phyloP scores from a whole-genome alignment of 2,113 vertebrate species.

The Trogon surrucura region DNA sequence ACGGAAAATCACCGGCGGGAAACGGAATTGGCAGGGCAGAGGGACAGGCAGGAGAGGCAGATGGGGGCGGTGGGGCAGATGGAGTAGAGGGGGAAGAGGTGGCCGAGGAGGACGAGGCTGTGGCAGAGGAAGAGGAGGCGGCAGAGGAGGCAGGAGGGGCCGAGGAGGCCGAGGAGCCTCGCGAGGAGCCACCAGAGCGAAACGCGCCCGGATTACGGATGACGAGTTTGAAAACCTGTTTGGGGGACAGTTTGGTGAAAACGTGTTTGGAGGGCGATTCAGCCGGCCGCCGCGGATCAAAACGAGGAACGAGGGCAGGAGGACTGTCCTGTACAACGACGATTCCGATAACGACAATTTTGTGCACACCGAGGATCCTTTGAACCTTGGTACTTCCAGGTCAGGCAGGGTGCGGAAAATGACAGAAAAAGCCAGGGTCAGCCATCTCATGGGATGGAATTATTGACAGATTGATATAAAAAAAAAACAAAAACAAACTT shows the following conservation, averaged over 20 bases:
- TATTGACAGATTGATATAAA: constrained; percentile 79
- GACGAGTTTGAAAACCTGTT: constrained; percentile 80
- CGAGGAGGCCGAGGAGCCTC: constrained; percentile 73
- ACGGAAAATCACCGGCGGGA: constrained; percentile 73
- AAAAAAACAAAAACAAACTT: background rate
- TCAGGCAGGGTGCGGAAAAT: constrained; percentile 97
- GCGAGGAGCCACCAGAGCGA: constrained; percentile 74
- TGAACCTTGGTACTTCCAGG: constrained; percentile 95
- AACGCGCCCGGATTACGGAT: constrained; percentile 74
- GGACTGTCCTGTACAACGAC: constrained; percentile 93
- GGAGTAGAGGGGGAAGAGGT: constrained; percentile 74
- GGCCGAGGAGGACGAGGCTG: constrained; percentile 74
- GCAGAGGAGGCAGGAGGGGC: constrained; percentile 73
- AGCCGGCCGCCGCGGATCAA: constrained; percentile 85
- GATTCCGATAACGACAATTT: constrained; percentile 92
- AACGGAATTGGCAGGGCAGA: constrained; percentile 77
- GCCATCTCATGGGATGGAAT: constrained; percentile 99
- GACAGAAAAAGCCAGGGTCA: constrained; percentile 98
- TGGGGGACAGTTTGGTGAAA: constrained; percentile 75
- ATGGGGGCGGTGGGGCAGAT: constrained; percentile 78
- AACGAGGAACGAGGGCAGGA: constrained; percentile 94
- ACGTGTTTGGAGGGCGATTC: constrained; percentile 55
- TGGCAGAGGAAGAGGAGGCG: constrained; percentile 71
- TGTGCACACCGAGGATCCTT: constrained; percentile 88
- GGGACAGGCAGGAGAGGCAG: constrained; percentile 68